Conservation (phyloP, 2,113 vertebrate genomes). For the Tetrao urogallus region DNA sequence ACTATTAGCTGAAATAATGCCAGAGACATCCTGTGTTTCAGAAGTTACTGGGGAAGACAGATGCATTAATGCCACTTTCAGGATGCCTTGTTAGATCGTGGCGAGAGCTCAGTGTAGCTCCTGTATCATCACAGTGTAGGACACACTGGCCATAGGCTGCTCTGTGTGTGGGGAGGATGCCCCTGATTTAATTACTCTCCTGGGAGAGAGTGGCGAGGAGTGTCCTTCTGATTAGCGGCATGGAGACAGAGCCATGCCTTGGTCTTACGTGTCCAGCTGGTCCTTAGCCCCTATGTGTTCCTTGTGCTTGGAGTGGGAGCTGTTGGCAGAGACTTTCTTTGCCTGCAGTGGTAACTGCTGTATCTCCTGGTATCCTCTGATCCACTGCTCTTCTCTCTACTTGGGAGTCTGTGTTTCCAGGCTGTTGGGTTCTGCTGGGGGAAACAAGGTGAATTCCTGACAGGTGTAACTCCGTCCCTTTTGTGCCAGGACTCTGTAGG, state of each 20-base stretch:
- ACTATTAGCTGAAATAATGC: neutral
- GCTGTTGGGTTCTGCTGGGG: neutral
- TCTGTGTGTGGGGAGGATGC: neutral
- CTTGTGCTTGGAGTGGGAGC: neutral
- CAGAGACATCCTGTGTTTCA: neutral
- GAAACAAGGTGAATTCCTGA: neutral
- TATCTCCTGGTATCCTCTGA: neutral
- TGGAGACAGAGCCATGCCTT: neutral
- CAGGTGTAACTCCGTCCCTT: neutral
- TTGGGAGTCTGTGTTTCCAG: neutral
- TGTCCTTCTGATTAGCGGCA: neutral
- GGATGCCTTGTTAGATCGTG: neutral
- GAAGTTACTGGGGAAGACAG: neutral
- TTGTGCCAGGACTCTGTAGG: constrained; percentile 89
- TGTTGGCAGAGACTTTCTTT: neutral
- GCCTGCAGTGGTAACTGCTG: neutral
- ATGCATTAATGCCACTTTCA: neutral
- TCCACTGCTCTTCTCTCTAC: neutral
- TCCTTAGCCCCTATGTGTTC: accelerated
- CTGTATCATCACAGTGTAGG: neutral
- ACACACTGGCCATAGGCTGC: neutral
- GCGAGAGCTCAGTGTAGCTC: neutral
- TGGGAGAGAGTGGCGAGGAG: neutral
- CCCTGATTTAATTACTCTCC: neutral
- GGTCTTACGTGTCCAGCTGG: neutral